Base-by-base conservation (phyloP, 30 jellyfish, hydroid and myxozoan genomes). In the Turritopsis dohrnii region DNA sequence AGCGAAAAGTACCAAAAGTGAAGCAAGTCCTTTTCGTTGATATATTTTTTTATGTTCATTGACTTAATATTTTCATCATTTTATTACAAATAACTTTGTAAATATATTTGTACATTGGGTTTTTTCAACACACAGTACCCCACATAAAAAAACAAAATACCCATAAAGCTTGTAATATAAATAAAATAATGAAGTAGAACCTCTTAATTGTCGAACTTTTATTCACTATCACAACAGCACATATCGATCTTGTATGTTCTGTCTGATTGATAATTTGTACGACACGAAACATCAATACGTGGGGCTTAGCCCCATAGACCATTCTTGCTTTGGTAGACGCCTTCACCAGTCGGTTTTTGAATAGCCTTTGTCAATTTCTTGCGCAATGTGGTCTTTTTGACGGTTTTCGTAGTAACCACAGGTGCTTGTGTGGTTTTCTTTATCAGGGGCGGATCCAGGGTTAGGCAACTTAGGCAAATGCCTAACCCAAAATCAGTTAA, bases 251-350 rank as follows among this genome's bases (percentile, higher is more conserved):
- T 27, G 77, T 21, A 69, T n/a, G 77, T n/a, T n/a, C 31, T 23
- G 19, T n/a, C 77, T 8, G 16, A 7, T 7, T 17, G 77, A 69
- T 21, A 69, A 19, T 69, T 27, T 19, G 22, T 69, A n/a, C 16
- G 23, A 19, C 77, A 69, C 77, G 22, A 69, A 69, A 9, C 19
- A 21, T 69, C 77, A 69, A n/a, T 27, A 69, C 77, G 22, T 69
- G 77, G 77, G 8, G 8, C 29, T 66, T 66, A 3, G 7, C 76
- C 76, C 77, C 77, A 69, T 69, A 19, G 30, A n/a, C 77, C 77
- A 69, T 69, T 69, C 19, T 23, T 23, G 77, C 19, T 69, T 69
- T n/a, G 30, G 8, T 69, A 69, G 77, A 27, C 30, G 22, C 77
- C 9, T 8, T 23, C 19, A 7, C 77, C 22, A 19, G 8, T 41